Conservation (phyloP, 2,797 vertebrate genomes). For the Channa striata region DNA sequence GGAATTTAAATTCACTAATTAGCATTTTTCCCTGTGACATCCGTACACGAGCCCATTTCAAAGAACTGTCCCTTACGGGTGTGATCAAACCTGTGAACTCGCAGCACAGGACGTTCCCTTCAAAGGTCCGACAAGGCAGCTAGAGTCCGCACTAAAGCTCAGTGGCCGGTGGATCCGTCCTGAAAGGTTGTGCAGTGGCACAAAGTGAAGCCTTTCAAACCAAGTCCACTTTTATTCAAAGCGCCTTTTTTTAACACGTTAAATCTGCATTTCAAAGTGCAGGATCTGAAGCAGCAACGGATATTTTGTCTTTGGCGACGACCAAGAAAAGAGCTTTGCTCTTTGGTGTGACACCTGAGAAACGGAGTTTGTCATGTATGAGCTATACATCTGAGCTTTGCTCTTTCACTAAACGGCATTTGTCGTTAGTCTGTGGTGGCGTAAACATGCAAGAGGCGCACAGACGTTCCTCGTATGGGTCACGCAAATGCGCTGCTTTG, state of each 20-base stretch:
- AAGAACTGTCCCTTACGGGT: slow-evolving; percentile 9
- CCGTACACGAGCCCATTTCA: not conserved
- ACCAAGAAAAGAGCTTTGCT: slow-evolving; percentile 31
- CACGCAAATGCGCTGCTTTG: slow-evolving; percentile 11
- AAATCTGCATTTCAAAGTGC: slow-evolving; percentile 66
- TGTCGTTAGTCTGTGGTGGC: slow-evolving; percentile 42
- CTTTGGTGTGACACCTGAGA: slow-evolving; percentile 41
- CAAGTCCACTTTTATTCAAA: slow-evolving; percentile 56
- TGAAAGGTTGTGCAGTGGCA: slow-evolving; percentile 5
- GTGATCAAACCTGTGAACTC: slow-evolving; percentile 39
- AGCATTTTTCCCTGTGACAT: slow-evolving; percentile 11
- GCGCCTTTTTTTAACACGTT: slow-evolving; percentile 13
- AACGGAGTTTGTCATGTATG: slow-evolving; percentile 18
- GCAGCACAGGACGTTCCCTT: slow-evolving; percentile 11
- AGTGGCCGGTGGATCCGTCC: not conserved
- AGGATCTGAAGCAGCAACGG: slow-evolving; percentile 24
- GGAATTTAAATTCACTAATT: slow-evolving; percentile 36
- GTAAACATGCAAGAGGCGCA: slow-evolving; percentile 46
- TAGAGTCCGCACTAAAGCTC: not conserved
- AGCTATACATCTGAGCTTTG: slow-evolving; percentile 32
- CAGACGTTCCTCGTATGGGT: slow-evolving; percentile 19
- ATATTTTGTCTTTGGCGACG: slow-evolving; percentile 37
- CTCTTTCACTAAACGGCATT: slow-evolving; percentile 43
- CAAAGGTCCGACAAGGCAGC: slow-evolving; percentile 1
- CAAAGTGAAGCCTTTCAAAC: slow-evolving; percentile 35